phyloP scores from a whole-genome alignment of 1,140 invertebrate genomes.

The Leptestheria dahalacensis region DNA sequence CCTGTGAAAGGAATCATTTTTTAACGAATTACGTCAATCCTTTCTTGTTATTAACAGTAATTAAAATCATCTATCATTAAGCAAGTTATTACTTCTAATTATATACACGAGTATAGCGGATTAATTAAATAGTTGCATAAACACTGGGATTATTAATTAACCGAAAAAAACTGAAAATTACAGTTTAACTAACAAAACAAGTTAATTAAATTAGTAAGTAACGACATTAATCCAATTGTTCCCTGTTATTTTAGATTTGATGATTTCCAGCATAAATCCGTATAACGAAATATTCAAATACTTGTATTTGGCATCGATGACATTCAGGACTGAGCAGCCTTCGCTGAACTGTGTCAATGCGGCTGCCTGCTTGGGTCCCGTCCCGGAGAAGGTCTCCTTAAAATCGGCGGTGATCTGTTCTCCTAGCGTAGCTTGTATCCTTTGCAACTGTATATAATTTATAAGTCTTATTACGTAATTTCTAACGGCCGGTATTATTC shows the following conservation, averaged over 20 bases:
- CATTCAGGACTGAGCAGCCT: constrained; percentile 81
- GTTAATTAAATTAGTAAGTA: neutral
- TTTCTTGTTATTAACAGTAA: constrained; percentile 5
- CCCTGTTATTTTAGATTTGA: neutral
- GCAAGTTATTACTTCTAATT: too few species aligned
- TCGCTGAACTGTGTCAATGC: constrained; percentile 63
- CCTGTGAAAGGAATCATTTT: constrained; percentile 30
- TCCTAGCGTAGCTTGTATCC: constrained; percentile 69
- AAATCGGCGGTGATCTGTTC: constrained; percentile 90
- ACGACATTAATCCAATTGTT: neutral
- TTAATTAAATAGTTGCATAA: too few species aligned
- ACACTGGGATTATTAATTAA: too few species aligned
- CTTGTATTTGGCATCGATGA: constrained; percentile 79
- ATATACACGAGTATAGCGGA: too few species aligned
- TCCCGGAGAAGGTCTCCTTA: constrained; percentile 71
- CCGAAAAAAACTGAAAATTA: too few species aligned
- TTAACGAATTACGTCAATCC: constrained; percentile 8
- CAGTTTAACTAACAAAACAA: too few species aligned
- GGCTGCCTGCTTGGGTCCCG: constrained; percentile 51
- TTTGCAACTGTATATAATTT: constrained; percentile 45
- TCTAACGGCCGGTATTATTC: neutral
- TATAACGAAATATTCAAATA: too few species aligned
- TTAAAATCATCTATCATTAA: neutral
- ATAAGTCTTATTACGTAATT: constrained; percentile 3
- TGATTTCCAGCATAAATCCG: too few species aligned